phyloP scores from a whole-genome alignment of 2,113 vertebrate species.

The Halichoeres trimaculatus region DNA sequence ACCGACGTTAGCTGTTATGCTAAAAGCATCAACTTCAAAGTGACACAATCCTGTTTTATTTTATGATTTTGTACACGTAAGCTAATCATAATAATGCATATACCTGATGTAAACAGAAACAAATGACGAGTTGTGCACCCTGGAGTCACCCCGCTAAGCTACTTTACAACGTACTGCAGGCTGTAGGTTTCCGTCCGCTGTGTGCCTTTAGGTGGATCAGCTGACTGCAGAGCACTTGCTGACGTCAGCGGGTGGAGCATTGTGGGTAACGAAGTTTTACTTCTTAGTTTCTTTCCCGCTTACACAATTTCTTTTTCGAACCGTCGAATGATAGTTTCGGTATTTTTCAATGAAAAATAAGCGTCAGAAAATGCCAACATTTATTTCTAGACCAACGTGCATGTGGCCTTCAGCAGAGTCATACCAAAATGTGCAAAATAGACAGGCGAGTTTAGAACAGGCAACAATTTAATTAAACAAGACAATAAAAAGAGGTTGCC shows the following conservation, averaged over 20 bases:
- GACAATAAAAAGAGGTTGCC: too few relatives aligned
- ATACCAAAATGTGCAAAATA: too few relatives aligned
- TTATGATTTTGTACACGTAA: too few relatives aligned
- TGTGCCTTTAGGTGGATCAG: conserved; percentile 12
- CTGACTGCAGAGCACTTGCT: conserved; percentile 10
- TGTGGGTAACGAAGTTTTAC: conserved; percentile 22
- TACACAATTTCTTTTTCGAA: too few relatives aligned
- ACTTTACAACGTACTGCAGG: not conserved
- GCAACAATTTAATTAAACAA: too few relatives aligned
- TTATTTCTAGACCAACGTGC: too few relatives aligned
- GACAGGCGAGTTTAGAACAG: too few relatives aligned
- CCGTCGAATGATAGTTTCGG: too few relatives aligned
- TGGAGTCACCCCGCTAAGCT: not conserved
- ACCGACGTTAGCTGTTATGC: not conserved
- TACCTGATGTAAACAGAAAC: fast-evolving
- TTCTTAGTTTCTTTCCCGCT: not conserved
- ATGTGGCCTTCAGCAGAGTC: too few relatives aligned
- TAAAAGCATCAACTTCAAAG: not conserved
- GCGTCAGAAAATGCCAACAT: too few relatives aligned
- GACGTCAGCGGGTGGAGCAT: conserved; percentile 18
- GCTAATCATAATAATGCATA: fast-evolving
- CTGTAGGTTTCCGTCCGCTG: not conserved
- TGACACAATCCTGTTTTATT: fast-evolving
- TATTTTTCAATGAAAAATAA: too few relatives aligned
- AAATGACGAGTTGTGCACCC: fast-evolving